Conservation (phyloP, 2,888 invertebrate species). For the Horisme vitalbata region DNA sequence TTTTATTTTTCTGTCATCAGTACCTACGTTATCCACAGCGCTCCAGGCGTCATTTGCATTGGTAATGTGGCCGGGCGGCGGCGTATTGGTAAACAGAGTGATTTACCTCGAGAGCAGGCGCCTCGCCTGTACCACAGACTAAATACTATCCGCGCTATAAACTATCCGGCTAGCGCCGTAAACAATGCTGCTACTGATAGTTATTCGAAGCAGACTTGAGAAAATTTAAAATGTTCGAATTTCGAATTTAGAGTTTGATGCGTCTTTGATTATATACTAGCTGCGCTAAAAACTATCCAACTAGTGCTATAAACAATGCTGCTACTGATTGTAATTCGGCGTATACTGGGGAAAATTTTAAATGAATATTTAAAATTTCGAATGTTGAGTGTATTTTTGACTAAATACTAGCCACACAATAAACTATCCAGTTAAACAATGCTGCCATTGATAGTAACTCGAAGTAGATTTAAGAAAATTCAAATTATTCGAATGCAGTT, state of each 20-base stretch:
- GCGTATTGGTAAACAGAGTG: constrained; percentile 74
- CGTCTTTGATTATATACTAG: constrained; percentile 8
- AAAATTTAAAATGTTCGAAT: not conserved
- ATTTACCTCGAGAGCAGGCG: constrained; percentile 53
- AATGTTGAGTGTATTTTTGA: too few species aligned
- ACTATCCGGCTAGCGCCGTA: not conserved
- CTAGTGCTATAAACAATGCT: not conserved
- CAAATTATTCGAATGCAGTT: too few species aligned
- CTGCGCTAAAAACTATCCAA: not conserved
- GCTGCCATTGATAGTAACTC: not conserved
- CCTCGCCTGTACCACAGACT: constrained; percentile 14
- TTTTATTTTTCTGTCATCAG: constrained; percentile 40
- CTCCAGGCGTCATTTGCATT: constrained; percentile 80
- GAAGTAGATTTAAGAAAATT: too few species aligned
- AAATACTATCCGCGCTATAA: constrained; percentile 4
- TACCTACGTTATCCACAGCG: constrained; percentile 48
- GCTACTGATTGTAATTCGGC: not conserved
- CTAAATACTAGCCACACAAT: constrained; percentile 5
- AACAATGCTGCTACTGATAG: not conserved
- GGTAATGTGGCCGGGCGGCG: constrained; percentile 64
- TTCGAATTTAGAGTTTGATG: too few species aligned
- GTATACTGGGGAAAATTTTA: not conserved
- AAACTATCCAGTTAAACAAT: not conserved
- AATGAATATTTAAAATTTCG: not conserved
- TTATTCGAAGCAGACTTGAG: not conserved